Percentiles rank a stretch among this genome's conserved stretches.
Conservation (phyloP, 2,888 invertebrate genomes). For the Melolontha melolontha region DNA sequence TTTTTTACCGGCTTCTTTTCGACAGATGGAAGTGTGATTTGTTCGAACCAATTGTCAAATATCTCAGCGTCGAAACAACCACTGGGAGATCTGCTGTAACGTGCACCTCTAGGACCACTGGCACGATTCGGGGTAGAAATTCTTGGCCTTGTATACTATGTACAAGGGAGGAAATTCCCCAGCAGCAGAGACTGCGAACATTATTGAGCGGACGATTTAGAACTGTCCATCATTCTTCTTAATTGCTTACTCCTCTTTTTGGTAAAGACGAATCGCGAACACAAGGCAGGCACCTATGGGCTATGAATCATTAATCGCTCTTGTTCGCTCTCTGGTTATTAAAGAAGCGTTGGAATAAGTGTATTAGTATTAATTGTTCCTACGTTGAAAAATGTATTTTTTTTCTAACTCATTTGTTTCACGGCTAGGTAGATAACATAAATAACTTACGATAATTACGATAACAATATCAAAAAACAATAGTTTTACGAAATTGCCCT, state of each 20-base stretch:
- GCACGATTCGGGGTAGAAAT: constrained; percentile 54
- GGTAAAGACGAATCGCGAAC: constrained; percentile 53
- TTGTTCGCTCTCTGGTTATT: no score
- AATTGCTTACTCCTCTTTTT: constrained; percentile 41
- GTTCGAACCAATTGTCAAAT: constrained; percentile 50
- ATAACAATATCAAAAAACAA: no score
- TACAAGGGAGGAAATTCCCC: constrained; percentile 42
- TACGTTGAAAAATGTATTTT: no score
- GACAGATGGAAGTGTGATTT: constrained; percentile 50
- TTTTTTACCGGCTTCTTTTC: constrained; percentile 48
- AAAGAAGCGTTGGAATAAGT: no score
- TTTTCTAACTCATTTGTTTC: no score
- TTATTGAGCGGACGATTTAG: constrained; percentile 43
- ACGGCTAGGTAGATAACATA: no score
- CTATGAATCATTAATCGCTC: no score
- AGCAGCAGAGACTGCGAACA: constrained; percentile 38
- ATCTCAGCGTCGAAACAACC: constrained; percentile 55
- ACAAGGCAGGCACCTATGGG: constrained; percentile 59
- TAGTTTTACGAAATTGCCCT: constrained; percentile 53
- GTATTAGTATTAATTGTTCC: no score
- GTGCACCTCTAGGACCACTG: constrained; percentile 52
- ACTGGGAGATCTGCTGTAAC: constrained; percentile 52
- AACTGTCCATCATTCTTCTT: constrained; percentile 37
- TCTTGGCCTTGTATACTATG: constrained; percentile 53
- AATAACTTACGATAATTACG: no score